Evolutionary conservation across 2,888 invertebrate species (phyloP).

Genomic region (Drosophila atripex): DNA sequence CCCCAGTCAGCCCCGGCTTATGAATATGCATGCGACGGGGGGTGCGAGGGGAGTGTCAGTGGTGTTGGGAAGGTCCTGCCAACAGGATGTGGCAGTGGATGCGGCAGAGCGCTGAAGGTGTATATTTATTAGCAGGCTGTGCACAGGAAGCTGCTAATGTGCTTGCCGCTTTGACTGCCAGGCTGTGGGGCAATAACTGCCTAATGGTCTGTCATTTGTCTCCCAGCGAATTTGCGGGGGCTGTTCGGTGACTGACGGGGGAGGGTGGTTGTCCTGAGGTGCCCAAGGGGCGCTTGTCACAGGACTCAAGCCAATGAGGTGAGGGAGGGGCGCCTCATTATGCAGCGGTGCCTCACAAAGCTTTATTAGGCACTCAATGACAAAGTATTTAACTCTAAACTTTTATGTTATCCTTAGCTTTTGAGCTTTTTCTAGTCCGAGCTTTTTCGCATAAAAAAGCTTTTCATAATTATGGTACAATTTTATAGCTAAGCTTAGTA

Average conservation of each 20-base stretch:
- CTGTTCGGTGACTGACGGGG: background rate
- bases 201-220: conserved; percentile 72
- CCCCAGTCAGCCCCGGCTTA: conserved; percentile 37
- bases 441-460: conserved; percentile 35
- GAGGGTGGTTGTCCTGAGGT: background rate
- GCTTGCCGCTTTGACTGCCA: conserved; percentile 66
- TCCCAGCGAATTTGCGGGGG: conserved; percentile 27
- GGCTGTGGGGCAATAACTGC: conserved; percentile 69
- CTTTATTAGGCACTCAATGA: conserved; percentile 38
- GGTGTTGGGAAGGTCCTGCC: background rate
- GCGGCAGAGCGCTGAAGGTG: conserved; percentile 37
- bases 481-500: conserved; percentile 26
- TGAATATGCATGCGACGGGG: conserved; percentile 40
- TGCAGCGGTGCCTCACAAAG: conserved; percentile 38
- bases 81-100: conserved; percentile 48
- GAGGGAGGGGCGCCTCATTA: conserved; percentile 56
- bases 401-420: conserved; percentile 12
- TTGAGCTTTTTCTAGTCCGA: conserved; percentile 8
- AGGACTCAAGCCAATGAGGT: conserved; percentile 1
- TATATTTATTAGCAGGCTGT: conserved; percentile 67
- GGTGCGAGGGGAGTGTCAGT: background rate
- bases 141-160: conserved; percentile 71
- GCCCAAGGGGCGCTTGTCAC: conserved; percentile 11
- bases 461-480: conserved; percentile 46
- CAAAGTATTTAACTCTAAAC: conserved; percentile 14